Conservation (phyloP, 2,113 vertebrate species). For the Sebastes schlegelii region DNA sequence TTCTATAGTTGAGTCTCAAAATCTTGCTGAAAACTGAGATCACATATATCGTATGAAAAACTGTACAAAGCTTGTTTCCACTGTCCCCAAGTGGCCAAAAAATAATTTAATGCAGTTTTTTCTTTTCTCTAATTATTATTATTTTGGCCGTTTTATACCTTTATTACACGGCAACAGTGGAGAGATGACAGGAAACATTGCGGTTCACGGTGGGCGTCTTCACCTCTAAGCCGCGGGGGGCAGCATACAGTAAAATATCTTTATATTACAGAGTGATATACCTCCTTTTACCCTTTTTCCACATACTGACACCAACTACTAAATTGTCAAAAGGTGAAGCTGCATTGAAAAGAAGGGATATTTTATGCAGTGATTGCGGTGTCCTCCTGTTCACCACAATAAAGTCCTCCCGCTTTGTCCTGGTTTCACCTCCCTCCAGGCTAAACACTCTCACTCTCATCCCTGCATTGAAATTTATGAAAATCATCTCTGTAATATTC, state of each 20-base stretch:
- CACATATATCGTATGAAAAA: neutral
- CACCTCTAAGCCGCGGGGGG: neutral
- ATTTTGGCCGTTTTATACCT: neutral
- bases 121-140: neutral
- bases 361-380: slow-evolving; percentile 11
- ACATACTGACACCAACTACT: slow-evolving; percentile 1
- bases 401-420: slow-evolving; percentile 68
- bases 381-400: slow-evolving; percentile 54
- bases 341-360: slow-evolving; percentile 23
- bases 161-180: neutral
- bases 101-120: neutral
- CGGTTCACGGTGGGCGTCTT: neutral
- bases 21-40: neutral
- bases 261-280: slow-evolving; percentile 21
- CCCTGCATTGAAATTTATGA: slow-evolving; percentile 91
- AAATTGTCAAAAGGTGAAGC: slow-evolving; percentile 28
- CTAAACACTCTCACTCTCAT: slow-evolving; percentile 72
- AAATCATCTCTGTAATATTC: slow-evolving; percentile 91
- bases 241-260: neutral
- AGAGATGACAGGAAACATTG: neutral
- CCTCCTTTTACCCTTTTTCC: slow-evolving; percentile 9
- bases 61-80: neutral
- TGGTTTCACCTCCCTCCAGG: slow-evolving; percentile 72
- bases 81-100: neutral
- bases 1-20: neutral